A percentile compares a stretch with the other conserved stretches of the same genome.
These are phyloP conservation scores for Cettia cetti DNA, from an alignment of 2,113 vertebrate species.

Conservation along the genomic window DNA sequence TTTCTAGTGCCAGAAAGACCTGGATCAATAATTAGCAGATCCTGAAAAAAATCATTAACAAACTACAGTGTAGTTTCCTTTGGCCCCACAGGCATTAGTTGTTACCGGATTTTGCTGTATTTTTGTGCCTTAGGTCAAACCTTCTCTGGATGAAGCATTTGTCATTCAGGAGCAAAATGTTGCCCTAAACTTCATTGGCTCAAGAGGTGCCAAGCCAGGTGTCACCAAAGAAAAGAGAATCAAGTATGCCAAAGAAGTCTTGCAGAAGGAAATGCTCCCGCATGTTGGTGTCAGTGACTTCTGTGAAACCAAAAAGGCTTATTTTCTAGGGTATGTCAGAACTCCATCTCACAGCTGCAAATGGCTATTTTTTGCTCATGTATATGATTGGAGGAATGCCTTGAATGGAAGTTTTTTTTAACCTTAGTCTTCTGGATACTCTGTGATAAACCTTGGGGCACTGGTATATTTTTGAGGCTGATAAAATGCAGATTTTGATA, in stretches of 20 bases:
- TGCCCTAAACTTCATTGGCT: constrained; percentile 96
- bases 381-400: rapidly evolving
- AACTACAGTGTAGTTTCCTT: not conserved
- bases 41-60: not conserved
- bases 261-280: constrained; percentile 97
- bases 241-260: constrained; percentile 96
- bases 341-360: not conserved
- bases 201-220: constrained; percentile 96
- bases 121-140: constrained; percentile 82
- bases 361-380: not conserved
- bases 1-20: not conserved
- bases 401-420: not conserved
- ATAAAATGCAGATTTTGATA: not conserved
- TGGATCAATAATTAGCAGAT: not conserved
- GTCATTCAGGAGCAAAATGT: constrained; percentile 99
- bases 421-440: not conserved
- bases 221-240: constrained; percentile 98
- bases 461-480: not conserved
- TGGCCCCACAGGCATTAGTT: not conserved
- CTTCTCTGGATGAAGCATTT: constrained; percentile 96
- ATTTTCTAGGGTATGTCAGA: constrained; percentile 89
- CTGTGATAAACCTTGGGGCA: not conserved
- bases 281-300: constrained; percentile 99
- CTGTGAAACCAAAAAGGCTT: constrained; percentile 98
- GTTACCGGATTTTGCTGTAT: not conserved